Evolutionary conservation across 2,888 invertebrate species (phyloP).

Genomic region (Plebejus argus): DNA sequence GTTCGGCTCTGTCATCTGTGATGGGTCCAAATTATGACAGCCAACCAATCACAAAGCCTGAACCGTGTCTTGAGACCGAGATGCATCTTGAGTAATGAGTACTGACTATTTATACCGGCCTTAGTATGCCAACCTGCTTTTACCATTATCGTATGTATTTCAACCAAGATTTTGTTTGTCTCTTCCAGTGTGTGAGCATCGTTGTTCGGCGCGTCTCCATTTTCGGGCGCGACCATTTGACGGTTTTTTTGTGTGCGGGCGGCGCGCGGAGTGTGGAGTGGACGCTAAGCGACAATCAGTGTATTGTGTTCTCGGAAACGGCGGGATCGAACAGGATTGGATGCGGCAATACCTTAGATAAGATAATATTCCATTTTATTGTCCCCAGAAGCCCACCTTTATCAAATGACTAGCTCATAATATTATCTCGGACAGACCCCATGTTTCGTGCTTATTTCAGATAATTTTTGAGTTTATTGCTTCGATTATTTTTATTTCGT

Average conservation of each 20-base stretch:
- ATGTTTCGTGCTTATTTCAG: neutral
- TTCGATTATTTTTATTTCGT: neutral
- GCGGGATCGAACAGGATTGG: constrained; percentile 48
- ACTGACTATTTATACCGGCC: too few species aligned
- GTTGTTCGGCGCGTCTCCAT: constrained; percentile 47
- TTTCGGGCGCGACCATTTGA: constrained; percentile 49
- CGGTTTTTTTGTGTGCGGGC: constrained; percentile 39
- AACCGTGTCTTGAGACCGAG: too few species aligned
- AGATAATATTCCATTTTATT: constrained; percentile 21
- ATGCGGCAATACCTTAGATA: constrained; percentile 47
- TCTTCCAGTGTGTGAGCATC: constrained; percentile 42
- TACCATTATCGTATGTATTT: neutral
- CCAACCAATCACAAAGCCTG: too few species aligned
- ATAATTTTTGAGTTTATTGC: constrained; percentile 2
- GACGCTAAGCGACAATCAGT: constrained; percentile 75
- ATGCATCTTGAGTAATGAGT: too few species aligned
- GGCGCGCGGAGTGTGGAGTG: constrained; percentile 31
- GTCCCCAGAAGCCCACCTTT: neutral
- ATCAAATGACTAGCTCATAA: constrained; percentile 5
- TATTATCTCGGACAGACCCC: neutral
- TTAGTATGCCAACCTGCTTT: too few species aligned
- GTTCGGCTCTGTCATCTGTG: too few species aligned
- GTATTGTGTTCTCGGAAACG: constrained; percentile 73
- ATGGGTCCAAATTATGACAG: too few species aligned
- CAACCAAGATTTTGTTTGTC: constrained; percentile 16